Conservation (phyloP, 2,888 invertebrate genomes). For the Clivina fossor region DNA sequence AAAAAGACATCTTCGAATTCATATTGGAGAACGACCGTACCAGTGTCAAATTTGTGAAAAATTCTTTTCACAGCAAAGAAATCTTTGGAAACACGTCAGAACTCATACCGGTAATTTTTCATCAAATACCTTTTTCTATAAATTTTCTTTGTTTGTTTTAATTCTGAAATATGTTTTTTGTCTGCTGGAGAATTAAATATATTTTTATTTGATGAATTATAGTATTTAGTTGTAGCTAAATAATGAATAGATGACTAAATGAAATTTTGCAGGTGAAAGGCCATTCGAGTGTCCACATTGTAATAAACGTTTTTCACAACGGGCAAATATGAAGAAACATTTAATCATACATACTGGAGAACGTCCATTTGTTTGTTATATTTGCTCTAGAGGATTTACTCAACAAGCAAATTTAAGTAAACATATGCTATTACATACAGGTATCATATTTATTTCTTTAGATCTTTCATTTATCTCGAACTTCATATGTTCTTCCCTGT, state of each 20-base stretch:
- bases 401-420: conserved; percentile 42
- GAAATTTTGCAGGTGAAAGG: conserved; percentile 38
- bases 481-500: too few relatives aligned
- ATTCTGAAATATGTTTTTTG: too few relatives aligned
- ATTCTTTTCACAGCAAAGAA: conserved; percentile 41
- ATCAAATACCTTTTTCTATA: too few relatives aligned
- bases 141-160: too few relatives aligned
- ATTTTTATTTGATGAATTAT: too few relatives aligned
- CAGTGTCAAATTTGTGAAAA: conserved; percentile 41
- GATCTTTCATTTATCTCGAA: too few relatives aligned
- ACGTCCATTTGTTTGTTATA: conserved; percentile 40
- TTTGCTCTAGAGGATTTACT: conserved; percentile 39
- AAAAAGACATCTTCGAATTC: conserved; percentile 38
- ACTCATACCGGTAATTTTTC: conserved; percentile 37
- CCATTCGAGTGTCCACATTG: conserved; percentile 40
- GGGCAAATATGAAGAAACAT: conserved; percentile 42
- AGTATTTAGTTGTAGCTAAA: too few relatives aligned
- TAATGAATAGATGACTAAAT: too few relatives aligned
- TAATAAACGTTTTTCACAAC: conserved; percentile 41
- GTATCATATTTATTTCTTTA: too few relatives aligned
- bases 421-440: conserved; percentile 41
- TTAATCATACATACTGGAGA: conserved; percentile 40
- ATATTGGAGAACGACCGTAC: conserved; percentile 39
- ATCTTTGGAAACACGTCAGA: conserved; percentile 40
- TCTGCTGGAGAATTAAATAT: too few relatives aligned